Conservation (phyloP, 2,888 invertebrate species). For the Coelopa pilipes region DNA sequence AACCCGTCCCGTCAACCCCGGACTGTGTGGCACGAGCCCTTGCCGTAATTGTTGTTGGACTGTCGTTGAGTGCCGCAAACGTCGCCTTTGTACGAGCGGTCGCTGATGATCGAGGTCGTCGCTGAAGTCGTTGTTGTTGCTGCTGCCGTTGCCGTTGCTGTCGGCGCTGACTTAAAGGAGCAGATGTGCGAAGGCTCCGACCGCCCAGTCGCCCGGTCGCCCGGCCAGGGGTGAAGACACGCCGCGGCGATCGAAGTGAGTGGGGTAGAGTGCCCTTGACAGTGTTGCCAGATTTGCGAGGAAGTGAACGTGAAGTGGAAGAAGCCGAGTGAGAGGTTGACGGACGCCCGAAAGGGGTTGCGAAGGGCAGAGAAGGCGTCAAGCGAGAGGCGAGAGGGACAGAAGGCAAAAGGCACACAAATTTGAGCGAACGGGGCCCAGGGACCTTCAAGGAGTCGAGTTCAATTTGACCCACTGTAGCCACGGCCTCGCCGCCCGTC, state of each 20-base stretch:
- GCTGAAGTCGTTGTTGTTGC: constrained; percentile 30
- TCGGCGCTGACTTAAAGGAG: constrained; percentile 37
- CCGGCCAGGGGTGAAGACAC: not conserved
- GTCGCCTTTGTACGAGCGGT: constrained; percentile 8
- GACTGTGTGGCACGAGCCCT: constrained; percentile 40
- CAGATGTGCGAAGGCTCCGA: constrained; percentile 42
- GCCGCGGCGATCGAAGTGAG: not conserved
- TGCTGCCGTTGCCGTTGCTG: constrained; percentile 39
- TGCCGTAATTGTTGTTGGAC: constrained; percentile 35
- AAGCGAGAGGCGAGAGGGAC: too few species aligned
- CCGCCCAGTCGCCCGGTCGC: not conserved
- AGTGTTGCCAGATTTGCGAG: not conserved
- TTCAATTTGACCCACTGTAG: constrained; percentile 16
- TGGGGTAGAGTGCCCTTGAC: too few species aligned
- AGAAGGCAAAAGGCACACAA: too few species aligned
- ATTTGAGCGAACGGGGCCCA: too few species aligned
- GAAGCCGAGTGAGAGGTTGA: too few species aligned
- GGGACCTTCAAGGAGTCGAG: too few species aligned
- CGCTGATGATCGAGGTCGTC: constrained; percentile 30
- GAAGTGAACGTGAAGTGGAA: too few species aligned
- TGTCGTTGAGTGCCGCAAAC: constrained; percentile 2
- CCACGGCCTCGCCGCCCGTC: not conserved
- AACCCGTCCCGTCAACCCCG: not conserved
- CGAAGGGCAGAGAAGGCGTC: too few species aligned
- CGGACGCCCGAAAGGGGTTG: too few species aligned